Base-by-base conservation (phyloP, 1,140 invertebrate genomes). In the Tenebrio molitor region DNA sequence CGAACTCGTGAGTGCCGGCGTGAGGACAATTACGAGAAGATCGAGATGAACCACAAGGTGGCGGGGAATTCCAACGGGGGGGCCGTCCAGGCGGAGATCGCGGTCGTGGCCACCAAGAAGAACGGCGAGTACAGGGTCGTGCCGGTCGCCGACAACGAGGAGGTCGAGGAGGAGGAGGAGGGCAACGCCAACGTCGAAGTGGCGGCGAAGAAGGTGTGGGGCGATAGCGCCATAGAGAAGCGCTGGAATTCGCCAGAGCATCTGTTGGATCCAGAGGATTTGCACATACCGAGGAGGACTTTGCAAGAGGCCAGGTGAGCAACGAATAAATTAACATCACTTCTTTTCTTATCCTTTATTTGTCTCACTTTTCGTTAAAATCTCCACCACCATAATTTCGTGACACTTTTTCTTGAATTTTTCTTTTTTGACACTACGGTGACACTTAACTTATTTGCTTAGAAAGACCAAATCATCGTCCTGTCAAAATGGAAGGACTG, bases 21-120 rank as follows among this genome's bases (percentile, higher is more conserved):
- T 41, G 87, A 88, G 36, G 90, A 91, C 75, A 91, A 86, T 81
- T 91, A 91, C 77, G 91, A 92, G 80, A 92, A 92, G 84, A 92
- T 92, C 70, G 91, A 92, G 79, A 87, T 91, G 84, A 90, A 87
- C 81, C 86, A 87, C 74, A 86, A 86, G 73, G 77, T 76, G 14
- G 44, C 77, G 19, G 83, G 85, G 16, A 82, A 84, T 25, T 53
- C 67, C 4, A 81, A 81, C 36, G 78, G 77, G 36, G 74, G 74
- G n/a, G 69, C 72, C 2, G 19, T 41, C 10, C 39, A 66, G 66
- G 50, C 64, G 68, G 80, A 78, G 50, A 79, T 80, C 65, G 81
- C 82, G 0, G 78, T 82, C 14, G 83, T 85, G 64, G 79, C 83
- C 21, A 75, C 80, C 72, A 76, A 86, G 76, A 88, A 88, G 73